phyloP scores from a whole-genome alignment of 1,140 invertebrate genomes.

The Habropoda laboriosa region DNA sequence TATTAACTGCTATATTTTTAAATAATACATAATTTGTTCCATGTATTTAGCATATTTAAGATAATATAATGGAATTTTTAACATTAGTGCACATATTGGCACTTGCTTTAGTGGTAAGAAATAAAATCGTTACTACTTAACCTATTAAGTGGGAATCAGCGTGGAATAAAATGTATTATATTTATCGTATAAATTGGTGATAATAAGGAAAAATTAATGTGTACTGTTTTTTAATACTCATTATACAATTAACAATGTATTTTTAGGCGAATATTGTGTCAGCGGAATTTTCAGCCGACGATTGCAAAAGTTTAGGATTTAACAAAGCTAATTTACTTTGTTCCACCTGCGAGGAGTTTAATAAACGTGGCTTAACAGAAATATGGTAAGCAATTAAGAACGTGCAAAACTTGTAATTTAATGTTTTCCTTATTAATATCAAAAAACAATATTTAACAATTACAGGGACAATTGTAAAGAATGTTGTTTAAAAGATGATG shows the following conservation, averaged over 20 bases:
- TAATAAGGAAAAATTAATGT: no score
- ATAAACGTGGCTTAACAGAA: slow-evolving; percentile 88
- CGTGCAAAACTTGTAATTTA: background rate
- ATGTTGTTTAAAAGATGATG: slow-evolving; percentile 87
- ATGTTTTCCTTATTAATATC: background rate
- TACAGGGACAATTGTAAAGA: slow-evolving; percentile 88
- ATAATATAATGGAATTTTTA: slow-evolving; percentile 21
- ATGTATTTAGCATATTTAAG: background rate
- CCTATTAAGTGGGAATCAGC: background rate
- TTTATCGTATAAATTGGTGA: background rate
- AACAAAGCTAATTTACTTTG: slow-evolving; percentile 93
- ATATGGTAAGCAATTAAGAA: slow-evolving; percentile 82
- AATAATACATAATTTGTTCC: background rate
- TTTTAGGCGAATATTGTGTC: slow-evolving; percentile 32
- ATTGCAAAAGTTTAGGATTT: slow-evolving; percentile 93
- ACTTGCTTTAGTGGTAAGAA: slow-evolving; percentile 23
- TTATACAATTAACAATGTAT: background rate
- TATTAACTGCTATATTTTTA: background rate
- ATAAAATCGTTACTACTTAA: background rate
- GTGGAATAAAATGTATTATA: background rate
- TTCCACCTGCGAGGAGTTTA: slow-evolving; percentile 92
- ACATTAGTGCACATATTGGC: background rate
- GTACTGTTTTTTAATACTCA: background rate
- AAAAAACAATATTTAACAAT: background rate
- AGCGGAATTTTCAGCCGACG: slow-evolving; percentile 88